Conservation (phyloP, 2,888 invertebrate genomes). For the Drosophila leonis region DNA sequence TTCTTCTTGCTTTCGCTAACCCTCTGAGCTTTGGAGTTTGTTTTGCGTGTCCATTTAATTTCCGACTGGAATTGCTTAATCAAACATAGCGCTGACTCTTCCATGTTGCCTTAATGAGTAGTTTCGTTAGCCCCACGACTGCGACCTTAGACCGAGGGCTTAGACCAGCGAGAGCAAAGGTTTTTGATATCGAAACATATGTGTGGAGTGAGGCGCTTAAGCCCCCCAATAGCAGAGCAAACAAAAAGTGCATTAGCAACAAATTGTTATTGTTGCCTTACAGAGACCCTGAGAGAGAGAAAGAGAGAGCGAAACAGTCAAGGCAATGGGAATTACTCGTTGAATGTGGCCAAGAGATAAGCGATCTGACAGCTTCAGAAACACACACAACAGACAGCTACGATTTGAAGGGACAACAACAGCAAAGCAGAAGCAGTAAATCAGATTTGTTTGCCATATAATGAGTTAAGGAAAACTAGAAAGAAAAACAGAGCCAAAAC, state of each 20-base stretch:
- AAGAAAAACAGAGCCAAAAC: background rate
- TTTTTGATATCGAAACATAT: background rate
- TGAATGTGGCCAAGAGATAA: conserved; percentile 38
- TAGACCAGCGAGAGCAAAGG: background rate
- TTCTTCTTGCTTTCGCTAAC: background rate
- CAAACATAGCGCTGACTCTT: conserved; percentile 66
- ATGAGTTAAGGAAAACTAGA: conserved; percentile 1
- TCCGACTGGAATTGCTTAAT: conserved; percentile 81
- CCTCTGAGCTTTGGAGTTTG: conserved; percentile 51
- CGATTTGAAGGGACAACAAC: background rate
- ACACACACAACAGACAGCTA: conserved; percentile 2
- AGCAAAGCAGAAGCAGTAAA: conserved; percentile 17
- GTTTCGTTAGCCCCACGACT: conserved; percentile 46
- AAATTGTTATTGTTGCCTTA: conserved; percentile 74
- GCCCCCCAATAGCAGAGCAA: conserved; percentile 33
- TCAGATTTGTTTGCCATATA: conserved; percentile 39
- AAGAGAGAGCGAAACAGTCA: background rate
- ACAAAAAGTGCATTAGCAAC: conserved; percentile 72
- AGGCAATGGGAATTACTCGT: conserved; percentile 21
- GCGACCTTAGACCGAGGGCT: conserved; percentile 1
- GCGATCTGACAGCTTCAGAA: conserved; percentile 40
- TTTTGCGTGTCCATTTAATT: conserved; percentile 82
- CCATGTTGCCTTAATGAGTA: conserved; percentile 63
- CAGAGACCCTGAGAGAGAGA: background rate
- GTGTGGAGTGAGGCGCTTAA: conserved; percentile 20